phyloP scores from a whole-genome alignment of 2,113 vertebrate genomes.

The Trichomycterus rosablanca region DNA sequence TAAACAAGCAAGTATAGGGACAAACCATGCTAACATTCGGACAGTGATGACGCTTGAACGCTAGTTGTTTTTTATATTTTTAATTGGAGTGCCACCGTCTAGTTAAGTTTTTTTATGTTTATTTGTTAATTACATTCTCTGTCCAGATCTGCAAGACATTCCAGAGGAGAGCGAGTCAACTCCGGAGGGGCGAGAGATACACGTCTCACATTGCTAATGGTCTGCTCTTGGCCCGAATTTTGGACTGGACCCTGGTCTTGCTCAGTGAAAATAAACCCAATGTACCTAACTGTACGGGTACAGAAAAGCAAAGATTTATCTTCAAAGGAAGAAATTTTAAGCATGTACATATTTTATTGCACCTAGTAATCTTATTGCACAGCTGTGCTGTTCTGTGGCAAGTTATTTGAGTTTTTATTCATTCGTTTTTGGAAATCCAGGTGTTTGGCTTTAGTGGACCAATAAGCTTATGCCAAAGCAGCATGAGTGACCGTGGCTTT shows the following conservation, averaged over 20 bases:
- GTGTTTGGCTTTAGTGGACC: constrained; percentile 34
- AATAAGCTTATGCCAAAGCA: constrained; percentile 42
- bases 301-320: no score
- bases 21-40: no score
- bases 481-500: constrained; percentile 19
- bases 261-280: not conserved
- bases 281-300: constrained; percentile 20
- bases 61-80: no score
- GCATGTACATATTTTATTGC: constrained; percentile 30
- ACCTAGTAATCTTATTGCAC: constrained; percentile 20
- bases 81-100: no score
- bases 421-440: constrained; percentile 13
- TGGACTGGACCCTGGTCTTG: no score
- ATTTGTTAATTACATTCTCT: constrained; percentile 2
- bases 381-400: constrained; percentile 20
- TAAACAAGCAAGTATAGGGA: no score
- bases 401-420: constrained; percentile 22
- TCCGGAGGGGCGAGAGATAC: constrained; percentile 57
- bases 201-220: constrained; percentile 35
- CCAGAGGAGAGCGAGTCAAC: constrained; percentile 72
- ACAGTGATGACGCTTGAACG: no score
- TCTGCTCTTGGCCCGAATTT: constrained; percentile 7
- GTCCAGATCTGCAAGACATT: constrained; percentile 82
- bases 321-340: constrained; percentile 17
- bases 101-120: no score